Conservation (phyloP, 2,888 invertebrate genomes). For the Caenorhabditis zanzibari region DNA sequence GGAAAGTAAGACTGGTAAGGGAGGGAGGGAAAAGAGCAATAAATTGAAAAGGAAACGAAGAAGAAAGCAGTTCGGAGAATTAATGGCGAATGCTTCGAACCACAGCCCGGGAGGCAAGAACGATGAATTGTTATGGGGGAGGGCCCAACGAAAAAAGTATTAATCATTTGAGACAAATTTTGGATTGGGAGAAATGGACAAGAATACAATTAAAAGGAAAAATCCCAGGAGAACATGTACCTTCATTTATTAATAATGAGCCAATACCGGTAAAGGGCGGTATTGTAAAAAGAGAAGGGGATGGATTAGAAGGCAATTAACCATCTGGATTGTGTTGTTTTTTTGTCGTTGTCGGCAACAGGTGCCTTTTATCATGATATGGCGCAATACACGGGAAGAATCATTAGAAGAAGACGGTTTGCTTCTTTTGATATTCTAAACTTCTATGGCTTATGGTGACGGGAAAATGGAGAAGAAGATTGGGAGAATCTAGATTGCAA, state of each 20-base stretch:
- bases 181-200: background rate
- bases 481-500: background rate
- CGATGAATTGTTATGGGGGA: conserved; percentile 12
- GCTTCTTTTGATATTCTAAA: conserved; percentile 21
- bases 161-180: conserved; percentile 13
- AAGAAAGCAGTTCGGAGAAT: conserved; percentile 33
- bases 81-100: conserved; percentile 21
- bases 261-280: conserved; percentile 7
- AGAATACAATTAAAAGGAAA: background rate
- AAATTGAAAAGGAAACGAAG: conserved; percentile 26
- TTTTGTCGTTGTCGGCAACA: conserved; percentile 46
- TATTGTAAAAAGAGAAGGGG: conserved; percentile 2
- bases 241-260: conserved; percentile 9
- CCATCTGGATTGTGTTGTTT: conserved; percentile 17
- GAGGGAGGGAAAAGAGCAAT: conserved; percentile 26
- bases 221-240: background rate
- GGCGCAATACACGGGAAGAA: conserved; percentile 35
- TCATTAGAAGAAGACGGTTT: background rate
- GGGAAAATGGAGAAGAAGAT: background rate
- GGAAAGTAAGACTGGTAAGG: background rate
- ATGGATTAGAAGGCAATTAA: conserved; percentile 19
- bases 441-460: background rate
- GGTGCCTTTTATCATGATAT: conserved; percentile 41
- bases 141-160: conserved; percentile 6
- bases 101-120: background rate